Evolutionary conservation across 1,140 invertebrate species (phyloP).

Genomic region (Gerris buenoi): DNA sequence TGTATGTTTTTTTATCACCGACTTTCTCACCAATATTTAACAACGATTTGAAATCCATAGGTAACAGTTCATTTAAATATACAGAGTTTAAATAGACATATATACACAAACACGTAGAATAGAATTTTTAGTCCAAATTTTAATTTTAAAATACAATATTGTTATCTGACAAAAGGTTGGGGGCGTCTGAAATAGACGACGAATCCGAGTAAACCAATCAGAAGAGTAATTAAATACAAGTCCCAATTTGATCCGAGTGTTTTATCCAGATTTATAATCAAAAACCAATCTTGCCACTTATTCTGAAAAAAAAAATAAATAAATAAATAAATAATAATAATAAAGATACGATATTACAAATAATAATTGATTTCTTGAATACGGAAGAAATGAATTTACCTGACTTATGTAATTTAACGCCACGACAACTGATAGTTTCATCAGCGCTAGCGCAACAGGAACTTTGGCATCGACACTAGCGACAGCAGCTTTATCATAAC

Average conservation of each 20-base stretch:
- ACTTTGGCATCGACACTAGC: conserved; percentile 85
- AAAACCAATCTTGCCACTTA: conserved; percentile 34
- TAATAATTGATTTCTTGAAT: no score
- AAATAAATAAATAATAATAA: no score
- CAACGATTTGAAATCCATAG: no score
- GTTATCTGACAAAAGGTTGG: conserved; percentile 11
- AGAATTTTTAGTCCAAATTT: no score
- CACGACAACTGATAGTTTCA: conserved; percentile 72
- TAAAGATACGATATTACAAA: no score
- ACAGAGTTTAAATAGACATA: no score
- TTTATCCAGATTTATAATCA: conserved; percentile 47
- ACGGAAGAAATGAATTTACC: no score
- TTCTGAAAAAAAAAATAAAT: conserved; percentile 43
- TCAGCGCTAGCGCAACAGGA: conserved; percentile 80
- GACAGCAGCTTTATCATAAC: conserved; percentile 93
- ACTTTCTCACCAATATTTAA: no score
- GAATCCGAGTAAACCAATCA: conserved; percentile 65
- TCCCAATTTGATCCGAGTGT: conserved; percentile 81
- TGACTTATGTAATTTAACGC: conserved; percentile 54
- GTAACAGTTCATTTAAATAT: no score
- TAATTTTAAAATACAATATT: no score
- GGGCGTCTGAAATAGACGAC: conserved; percentile 44
- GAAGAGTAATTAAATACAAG: conserved; percentile 70
- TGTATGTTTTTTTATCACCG: no score
- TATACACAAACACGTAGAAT: no score